Evolutionary conservation across 2,797 vertebrate genomes (phyloP), one percentile per base, ranked within the genome.

Genomic region (Capromys pilorides): DNA sequence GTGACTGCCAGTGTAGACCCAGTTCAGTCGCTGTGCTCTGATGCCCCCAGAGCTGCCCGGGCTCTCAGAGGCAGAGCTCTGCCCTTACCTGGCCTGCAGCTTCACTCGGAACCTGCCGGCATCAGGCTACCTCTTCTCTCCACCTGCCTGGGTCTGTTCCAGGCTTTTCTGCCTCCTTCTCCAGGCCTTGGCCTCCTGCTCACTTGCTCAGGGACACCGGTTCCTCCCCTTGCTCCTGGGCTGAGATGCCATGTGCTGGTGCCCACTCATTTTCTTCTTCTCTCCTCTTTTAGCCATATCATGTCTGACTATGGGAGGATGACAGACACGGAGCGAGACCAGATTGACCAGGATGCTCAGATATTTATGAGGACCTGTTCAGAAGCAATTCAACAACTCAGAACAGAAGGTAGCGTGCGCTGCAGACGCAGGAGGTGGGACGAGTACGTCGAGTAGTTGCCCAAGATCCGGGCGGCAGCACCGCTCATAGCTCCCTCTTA

Each of bases 341-440:
- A 99, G 98, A 99, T 99, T 33, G 99, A 99, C 97, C 99, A 99
- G 97, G 99, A 99, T 41, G 99, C 99, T 86, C 99, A 99, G 96
- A 99, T 99, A 95, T 99, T 99, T 95, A 99, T 99, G 99, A 99
- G 99, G 96, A 99, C 99, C 0, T 99, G 99, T 93, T 99, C 99
- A 0, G 99, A 99, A 79, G 99, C 99, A 73, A 99, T 99, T 96
- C 99, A 99, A 87, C 99, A 99, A 69, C 98, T 99, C 24, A 98
- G 99, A 91, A 97, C 98, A n/a, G 99, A 99, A 98, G 99, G 99
- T 99, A 97, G 97, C 54, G 22, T n/a, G n/a, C 41, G 21, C 59
- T 2, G 3, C 26, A 45, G 89, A 22, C 0, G 1, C 41, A 22
- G 11, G 4, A 5, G 45, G 11, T 67, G 16, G 1, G 85, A 0